A percentile compares a stretch with the other conserved stretches of the same genome.
These are phyloP conservation scores for Apis florea DNA, from an alignment of 1,140 invertebrate genomes.

Conservation along the genomic window DNA sequence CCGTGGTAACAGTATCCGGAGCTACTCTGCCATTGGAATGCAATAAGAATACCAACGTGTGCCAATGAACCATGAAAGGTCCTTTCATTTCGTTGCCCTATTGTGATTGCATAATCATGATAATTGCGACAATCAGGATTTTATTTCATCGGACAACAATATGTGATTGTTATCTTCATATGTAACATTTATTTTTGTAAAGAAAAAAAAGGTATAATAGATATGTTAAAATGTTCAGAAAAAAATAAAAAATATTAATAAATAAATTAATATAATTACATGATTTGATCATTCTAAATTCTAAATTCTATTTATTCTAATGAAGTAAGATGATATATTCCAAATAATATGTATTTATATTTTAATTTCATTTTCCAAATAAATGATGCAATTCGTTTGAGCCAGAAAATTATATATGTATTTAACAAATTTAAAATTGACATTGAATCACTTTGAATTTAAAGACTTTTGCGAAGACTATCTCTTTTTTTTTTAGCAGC, in stretches of 20 bases:
- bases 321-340: neutral
- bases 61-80: constrained; percentile 60
- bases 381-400: neutral
- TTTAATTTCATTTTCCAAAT: neutral
- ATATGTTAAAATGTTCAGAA: neutral
- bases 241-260: neutral
- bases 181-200: neutral
- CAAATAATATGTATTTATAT: neutral
- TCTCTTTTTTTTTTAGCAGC: too few species aligned
- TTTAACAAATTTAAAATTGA: neutral
- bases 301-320: neutral
- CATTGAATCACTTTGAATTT: constrained; percentile 2
- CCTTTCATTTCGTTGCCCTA: constrained; percentile 52
- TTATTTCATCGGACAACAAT: neutral
- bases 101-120: constrained; percentile 48
- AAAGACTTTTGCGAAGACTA: neutral
- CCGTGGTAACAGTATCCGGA: constrained; percentile 31
- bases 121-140: constrained; percentile 38
- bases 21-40: constrained; percentile 29
- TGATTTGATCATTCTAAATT: neutral
- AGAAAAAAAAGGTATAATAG: neutral
- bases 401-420: neutral
- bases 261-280: neutral
- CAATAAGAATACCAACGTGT: constrained; percentile 44
- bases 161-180: neutral